These are phyloP conservation scores for Calyptommatus sinebrachiatus DNA, from an alignment of 2,113 vertebrate genomes.

Conservation along the genomic window DNA sequence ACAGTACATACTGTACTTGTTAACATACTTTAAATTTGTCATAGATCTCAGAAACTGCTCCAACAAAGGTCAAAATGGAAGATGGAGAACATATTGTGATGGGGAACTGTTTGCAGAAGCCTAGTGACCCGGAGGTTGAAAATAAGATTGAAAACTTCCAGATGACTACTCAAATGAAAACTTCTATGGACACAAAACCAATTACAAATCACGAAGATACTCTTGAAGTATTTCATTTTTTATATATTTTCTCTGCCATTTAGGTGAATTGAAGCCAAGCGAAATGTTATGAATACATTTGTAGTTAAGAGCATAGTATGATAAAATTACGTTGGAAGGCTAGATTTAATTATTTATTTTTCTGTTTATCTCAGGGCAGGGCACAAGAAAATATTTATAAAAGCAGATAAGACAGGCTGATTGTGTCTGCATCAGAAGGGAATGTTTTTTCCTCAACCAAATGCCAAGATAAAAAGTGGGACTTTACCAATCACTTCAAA, in stretches of 20 bases:
- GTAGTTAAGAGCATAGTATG: background rate
- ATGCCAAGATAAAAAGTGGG: no score
- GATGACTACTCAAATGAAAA: slow-evolving; percentile 71
- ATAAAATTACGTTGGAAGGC: background rate
- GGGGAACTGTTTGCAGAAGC: slow-evolving; percentile 69
- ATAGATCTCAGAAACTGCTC: slow-evolving; percentile 83
- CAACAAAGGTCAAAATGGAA: slow-evolving; percentile 75
- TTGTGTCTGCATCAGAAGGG: no score
- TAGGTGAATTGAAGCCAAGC: background rate
- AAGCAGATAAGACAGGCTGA: no score
- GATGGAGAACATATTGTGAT: slow-evolving; percentile 74
- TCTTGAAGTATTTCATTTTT: slow-evolving; percentile 79
- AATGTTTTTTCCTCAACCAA: no score
- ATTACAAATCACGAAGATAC: slow-evolving; percentile 83
- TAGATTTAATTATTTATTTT: no score
- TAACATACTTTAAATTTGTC: slow-evolving; percentile 13
- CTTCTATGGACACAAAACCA: slow-evolving; percentile 72
- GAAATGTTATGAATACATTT: background rate
- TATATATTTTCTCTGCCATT: background rate
- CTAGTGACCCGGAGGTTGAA: slow-evolving; percentile 69
- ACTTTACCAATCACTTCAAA: no score
- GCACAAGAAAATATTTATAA: no score
- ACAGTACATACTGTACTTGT: background rate
- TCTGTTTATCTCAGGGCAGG: no score
- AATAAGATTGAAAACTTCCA: slow-evolving; percentile 74